Evolutionary conservation across 1,140 invertebrate genomes (phyloP), one percentile per base, ranked within the genome.

Genomic region (Ceratosolen solmsi): DNA sequence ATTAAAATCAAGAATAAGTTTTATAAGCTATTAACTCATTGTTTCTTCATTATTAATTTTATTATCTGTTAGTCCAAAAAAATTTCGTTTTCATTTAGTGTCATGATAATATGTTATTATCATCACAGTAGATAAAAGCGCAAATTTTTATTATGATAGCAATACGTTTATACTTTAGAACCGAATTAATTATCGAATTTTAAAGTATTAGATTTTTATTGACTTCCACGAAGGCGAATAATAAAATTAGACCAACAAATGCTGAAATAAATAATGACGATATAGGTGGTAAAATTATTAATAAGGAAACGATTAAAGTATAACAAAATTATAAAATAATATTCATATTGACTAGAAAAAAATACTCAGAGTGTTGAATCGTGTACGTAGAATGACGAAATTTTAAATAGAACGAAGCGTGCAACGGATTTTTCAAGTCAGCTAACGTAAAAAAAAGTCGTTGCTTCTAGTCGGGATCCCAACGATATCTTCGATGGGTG

Each of bases 181-280:
- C 56, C 30, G 11, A 17, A 33, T 56, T 33, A 36, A 72, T 72
- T 33, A 49, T 33, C 33, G 11, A 79, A 20, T 72, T 63, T 72
- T n/a, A 25, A 22, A 68, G 36, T 73, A 65, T 54, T 54, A 56
- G 51, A 17, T 76, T 70, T 78, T 72, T 77, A 49, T 30, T 82
- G 49, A 71, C 75, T 82, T 82, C 81, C 41, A 68, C 77, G 81
- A 82, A 82, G 81, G 70, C 60, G 72, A 13, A 41, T 15, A 46
- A 70, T 11, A 13, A 36, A 75, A 46, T 54, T 70, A 25, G 51
- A 27, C 68, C 65, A 77, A 68, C 33, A 17, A 49, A 58, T 22
- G 9, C 22, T 58, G 56, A 51, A 73, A 63, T n/a, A 36, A 72
- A 63, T 58, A 46, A 73, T 25, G 17, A 51, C 5, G 17, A 74